Conservation (phyloP, 1,140 invertebrate genomes). For the Cydia fagiglandana region DNA sequence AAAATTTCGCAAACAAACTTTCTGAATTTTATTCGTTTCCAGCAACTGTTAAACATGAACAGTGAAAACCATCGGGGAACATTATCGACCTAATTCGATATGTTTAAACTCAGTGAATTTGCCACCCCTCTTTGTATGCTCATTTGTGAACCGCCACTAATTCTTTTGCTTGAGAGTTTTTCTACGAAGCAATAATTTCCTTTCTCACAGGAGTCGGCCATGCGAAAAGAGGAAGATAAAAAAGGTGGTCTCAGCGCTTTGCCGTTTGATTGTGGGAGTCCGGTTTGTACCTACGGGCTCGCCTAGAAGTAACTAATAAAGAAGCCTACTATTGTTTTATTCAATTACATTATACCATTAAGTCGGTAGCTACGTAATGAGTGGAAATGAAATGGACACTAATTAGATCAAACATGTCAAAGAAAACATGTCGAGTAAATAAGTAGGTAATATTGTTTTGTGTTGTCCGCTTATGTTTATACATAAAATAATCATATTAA, state of each 20-base stretch:
- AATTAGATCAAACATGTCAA: too few species aligned
- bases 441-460: too few species aligned
- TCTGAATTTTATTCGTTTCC: neutral
- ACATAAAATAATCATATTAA: too few species aligned
- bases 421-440: too few species aligned
- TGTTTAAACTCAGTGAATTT: conserved; percentile 28
- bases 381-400: too few species aligned
- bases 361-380: too few species aligned
- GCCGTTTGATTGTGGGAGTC: conserved; percentile 36
- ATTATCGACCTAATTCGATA: conserved; percentile 22
- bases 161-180: conserved; percentile 41
- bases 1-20: neutral
- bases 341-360: neutral
- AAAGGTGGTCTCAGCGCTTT: conserved; percentile 60
- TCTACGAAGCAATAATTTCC: conserved; percentile 59
- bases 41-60: conserved; percentile 2
- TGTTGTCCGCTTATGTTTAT: too few species aligned
- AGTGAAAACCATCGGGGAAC: neutral
- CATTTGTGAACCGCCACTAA: conserved; percentile 25
- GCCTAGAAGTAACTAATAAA: conserved; percentile 10
- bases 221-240: conserved; percentile 66
- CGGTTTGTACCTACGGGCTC: conserved; percentile 33
- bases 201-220: conserved; percentile 53
- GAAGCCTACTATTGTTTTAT: neutral
- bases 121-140: conserved; percentile 26